A percentile compares a stretch with the other conserved stretches of the same genome.
phyloP scores from a whole-genome alignment of 2,888 invertebrate species.

The Leucophora obtusa region DNA sequence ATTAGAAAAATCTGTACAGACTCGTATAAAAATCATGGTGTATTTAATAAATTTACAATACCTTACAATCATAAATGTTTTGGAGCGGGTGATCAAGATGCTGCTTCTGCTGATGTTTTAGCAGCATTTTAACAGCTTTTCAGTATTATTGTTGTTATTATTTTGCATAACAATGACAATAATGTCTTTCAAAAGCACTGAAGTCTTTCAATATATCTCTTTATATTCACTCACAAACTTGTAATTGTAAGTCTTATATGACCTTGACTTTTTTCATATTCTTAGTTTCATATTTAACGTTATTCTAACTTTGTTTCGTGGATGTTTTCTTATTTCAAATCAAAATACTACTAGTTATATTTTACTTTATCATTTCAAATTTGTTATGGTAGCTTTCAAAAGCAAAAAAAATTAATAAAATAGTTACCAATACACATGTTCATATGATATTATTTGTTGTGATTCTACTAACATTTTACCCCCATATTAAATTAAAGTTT shows the following conservation, averaged over 20 bases:
- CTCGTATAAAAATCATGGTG: not conserved
- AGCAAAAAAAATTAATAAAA: too few species aligned
- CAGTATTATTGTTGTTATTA: slow-evolving; percentile 24
- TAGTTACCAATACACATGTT: not conserved
- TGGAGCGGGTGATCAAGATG: slow-evolving; percentile 1
- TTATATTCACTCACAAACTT: not conserved
- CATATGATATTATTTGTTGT: not conserved
- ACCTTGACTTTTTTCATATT: slow-evolving; percentile 60
- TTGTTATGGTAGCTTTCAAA: slow-evolving; percentile 41
- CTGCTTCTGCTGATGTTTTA: not conserved
- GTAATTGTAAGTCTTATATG: slow-evolving; percentile 45
- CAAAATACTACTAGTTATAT: not conserved
- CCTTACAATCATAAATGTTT: slow-evolving; percentile 8
- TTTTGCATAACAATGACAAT: slow-evolving; percentile 57
- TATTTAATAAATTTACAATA: not conserved
- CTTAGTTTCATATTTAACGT: slow-evolving; percentile 8
- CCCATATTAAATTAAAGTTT: slow-evolving; percentile 20
- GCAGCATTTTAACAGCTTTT: not conserved
- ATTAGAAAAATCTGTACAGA: slow-evolving; percentile 5
- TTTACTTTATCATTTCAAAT: slow-evolving; percentile 28
- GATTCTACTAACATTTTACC: slow-evolving; percentile 9
- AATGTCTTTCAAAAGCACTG: not conserved
- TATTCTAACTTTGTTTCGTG: slow-evolving; percentile 14
- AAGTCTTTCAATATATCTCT: too few species aligned
- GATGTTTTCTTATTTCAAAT: not conserved